Evolutionary conservation across 2,113 vertebrate species (phyloP).

Genomic region (Oophaga pumilio): DNA sequence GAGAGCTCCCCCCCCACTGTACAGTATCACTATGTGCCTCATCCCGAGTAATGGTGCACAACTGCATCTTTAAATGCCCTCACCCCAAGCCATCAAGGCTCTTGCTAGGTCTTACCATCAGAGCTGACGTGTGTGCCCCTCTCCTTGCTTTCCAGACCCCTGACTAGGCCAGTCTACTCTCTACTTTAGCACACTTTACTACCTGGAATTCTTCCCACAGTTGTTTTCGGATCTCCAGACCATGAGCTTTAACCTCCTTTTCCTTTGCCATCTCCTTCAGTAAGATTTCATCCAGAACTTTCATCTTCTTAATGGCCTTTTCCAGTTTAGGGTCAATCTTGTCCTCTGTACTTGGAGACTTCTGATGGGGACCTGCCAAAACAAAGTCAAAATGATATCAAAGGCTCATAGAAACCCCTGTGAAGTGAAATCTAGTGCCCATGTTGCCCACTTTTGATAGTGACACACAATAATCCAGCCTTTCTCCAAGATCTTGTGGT

Average conservation of each 20-base stretch:
- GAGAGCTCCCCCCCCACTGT: too few species aligned
- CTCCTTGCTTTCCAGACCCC: background rate
- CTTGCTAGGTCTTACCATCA: background rate
- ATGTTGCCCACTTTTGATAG: background rate
- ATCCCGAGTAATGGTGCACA: background rate
- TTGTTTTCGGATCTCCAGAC: constrained; percentile 7
- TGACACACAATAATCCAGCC: too few species aligned
- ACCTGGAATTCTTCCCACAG: constrained; percentile 50
- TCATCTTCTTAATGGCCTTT: constrained; percentile 49
- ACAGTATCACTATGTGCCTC: too few species aligned
- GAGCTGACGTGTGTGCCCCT: background rate
- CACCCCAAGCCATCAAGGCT: background rate
- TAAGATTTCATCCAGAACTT: constrained; percentile 43
- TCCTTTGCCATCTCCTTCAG: constrained; percentile 27
- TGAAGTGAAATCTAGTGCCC: background rate
- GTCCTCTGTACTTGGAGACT: background rate
- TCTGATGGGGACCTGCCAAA: background rate
- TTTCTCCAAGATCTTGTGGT: too few species aligned
- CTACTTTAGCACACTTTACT: background rate
- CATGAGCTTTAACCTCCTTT: constrained; percentile 37
- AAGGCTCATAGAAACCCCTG: background rate
- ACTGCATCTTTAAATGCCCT: background rate
- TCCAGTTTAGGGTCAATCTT: constrained; percentile 14
- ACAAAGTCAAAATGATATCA: background rate
- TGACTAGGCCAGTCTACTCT: background rate